Conservation (phyloP, 2,113 vertebrate species). For the Sapayoa aenigma region DNA sequence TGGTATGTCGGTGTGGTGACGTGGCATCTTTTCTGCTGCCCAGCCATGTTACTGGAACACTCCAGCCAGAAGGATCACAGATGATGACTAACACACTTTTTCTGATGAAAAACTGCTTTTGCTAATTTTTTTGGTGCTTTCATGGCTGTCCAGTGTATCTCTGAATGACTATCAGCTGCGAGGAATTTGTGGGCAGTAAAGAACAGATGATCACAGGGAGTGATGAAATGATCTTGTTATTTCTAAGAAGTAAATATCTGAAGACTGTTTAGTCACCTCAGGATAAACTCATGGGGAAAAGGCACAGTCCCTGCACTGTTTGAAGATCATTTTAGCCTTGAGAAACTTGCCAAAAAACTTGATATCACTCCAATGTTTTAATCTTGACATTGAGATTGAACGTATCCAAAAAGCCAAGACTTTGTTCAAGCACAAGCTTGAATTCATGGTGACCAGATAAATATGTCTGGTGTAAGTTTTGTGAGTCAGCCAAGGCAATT, state of each 20-base stretch:
- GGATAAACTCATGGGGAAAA: not conserved
- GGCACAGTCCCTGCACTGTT: not conserved
- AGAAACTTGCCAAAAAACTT: not conserved
- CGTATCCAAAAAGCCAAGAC: not conserved
- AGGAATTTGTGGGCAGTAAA: conserved; percentile 6
- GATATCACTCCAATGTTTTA: not conserved
- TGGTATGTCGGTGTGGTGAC: not conserved
- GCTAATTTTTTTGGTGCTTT: conserved; percentile 14
- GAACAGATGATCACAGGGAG: not conserved
- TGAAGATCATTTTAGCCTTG: not conserved
- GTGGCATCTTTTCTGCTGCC: not conserved
- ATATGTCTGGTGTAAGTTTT: not conserved
- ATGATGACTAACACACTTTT: conserved; percentile 37
- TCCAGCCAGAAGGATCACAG: not conserved
- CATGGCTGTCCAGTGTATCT: not conserved
- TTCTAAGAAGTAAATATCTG: not conserved
- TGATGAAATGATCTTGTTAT: not conserved
- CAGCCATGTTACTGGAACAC: accelerated
- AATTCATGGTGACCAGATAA: not conserved
- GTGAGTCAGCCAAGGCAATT: not conserved
- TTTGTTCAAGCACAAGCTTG: not conserved
- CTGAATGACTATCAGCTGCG: conserved; percentile 34
- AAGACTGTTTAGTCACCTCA: not conserved
- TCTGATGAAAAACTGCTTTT: not conserved
- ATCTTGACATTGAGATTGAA: not conserved